Conservation (phyloP, 2,888 invertebrate species). For the Leptarthrus brevirostris region DNA sequence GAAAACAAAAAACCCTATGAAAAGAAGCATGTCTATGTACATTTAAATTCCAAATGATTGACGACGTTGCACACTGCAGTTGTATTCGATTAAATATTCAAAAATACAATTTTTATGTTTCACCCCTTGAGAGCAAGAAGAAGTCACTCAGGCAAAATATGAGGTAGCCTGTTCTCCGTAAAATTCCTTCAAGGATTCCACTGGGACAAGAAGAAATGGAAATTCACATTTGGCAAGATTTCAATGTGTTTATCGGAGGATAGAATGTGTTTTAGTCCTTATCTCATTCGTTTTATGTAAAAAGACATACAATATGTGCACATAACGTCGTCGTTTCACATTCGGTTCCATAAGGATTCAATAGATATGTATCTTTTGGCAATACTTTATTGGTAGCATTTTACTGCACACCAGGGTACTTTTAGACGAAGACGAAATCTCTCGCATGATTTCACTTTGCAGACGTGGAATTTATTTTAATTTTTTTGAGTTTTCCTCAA, state of each 20-base stretch:
- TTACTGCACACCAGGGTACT: constrained; percentile 22
- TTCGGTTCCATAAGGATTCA: constrained; percentile 20
- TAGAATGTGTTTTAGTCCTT: not conserved
- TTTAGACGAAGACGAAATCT: constrained; percentile 1
- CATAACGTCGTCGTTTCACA: constrained; percentile 24
- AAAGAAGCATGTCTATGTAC: too few relatives aligned
- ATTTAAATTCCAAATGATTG: constrained; percentile 32
- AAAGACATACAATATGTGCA: constrained; percentile 20
- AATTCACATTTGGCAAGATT: constrained; percentile 38
- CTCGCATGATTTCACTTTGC: not conserved
- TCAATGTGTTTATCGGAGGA: constrained; percentile 27
- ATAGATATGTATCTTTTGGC: constrained; percentile 32
- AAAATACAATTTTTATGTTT: not conserved
- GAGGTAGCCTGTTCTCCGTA: not conserved
- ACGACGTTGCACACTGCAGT: constrained; percentile 14
- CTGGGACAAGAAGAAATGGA: constrained; percentile 7
- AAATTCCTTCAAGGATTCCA: constrained; percentile 2
- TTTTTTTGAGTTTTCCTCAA: not conserved
- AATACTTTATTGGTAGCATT: constrained; percentile 25
- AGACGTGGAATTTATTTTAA: not conserved
- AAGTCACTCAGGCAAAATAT: constrained; percentile 21
- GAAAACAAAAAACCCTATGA: too few relatives aligned
- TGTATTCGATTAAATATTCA: not conserved
- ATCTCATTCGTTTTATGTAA: constrained; percentile 32
- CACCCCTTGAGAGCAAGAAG: constrained; percentile 2